Conservation (phyloP, 2,797 vertebrate species). For the Adrianichthys oophorus region DNA sequence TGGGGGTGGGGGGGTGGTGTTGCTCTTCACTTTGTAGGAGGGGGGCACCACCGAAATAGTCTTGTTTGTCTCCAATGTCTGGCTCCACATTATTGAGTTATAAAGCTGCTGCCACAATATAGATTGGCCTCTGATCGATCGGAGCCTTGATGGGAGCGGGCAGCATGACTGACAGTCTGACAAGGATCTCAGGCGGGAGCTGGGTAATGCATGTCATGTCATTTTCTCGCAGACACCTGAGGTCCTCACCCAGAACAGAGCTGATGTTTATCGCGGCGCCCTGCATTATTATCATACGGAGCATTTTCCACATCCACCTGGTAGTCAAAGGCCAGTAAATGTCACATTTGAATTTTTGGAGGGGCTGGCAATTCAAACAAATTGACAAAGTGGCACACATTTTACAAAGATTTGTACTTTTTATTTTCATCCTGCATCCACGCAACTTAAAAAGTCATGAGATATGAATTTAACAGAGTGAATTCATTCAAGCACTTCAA, state of each 20-base stretch:
- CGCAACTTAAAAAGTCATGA: constrained; percentile 65
- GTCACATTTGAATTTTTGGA: constrained; percentile 62
- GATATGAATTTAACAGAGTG: constrained; percentile 52
- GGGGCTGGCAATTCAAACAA: constrained; percentile 31
- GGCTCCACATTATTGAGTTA: constrained; percentile 78
- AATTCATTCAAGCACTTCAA: constrained; percentile 45
- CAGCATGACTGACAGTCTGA: constrained; percentile 75
- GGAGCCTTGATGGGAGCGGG: constrained; percentile 76
- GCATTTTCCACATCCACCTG: constrained; percentile 55
- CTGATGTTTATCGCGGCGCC: constrained; percentile 48
- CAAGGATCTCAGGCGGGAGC: constrained; percentile 66
- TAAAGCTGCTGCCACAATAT: constrained; percentile 60
- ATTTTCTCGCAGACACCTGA: constrained; percentile 68
- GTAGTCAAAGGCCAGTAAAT: constrained; percentile 62
- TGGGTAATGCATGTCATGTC: constrained; percentile 67
- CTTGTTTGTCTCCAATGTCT: constrained; percentile 81
- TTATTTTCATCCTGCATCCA: constrained; percentile 67
- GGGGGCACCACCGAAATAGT: constrained; percentile 62
- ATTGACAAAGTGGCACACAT: constrained; percentile 46
- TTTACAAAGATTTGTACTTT: constrained; percentile 64
- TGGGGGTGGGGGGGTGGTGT: constrained; percentile 12
- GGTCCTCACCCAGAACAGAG: constrained; percentile 35
- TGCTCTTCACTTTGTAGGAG: constrained; percentile 42
- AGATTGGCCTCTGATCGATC: constrained; percentile 80
- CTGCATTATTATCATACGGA: constrained; percentile 62